These are phyloP conservation scores for Caenorhabditis wallacei DNA, from an alignment of 2,888 invertebrate genomes.

Conservation along the genomic window DNA sequence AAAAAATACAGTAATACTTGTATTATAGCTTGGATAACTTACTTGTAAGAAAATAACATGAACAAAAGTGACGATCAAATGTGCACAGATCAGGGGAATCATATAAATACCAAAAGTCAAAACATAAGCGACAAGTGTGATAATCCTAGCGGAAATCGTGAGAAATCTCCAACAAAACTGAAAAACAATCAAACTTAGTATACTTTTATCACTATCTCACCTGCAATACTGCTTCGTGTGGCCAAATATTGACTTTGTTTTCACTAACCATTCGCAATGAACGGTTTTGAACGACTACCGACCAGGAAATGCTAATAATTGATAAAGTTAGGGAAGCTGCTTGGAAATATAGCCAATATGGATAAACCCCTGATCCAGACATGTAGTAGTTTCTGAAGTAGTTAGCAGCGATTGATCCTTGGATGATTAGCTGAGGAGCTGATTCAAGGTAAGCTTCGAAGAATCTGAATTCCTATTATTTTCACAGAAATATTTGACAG, in stretches of 20 bases:
- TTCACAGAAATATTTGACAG: not conserved
- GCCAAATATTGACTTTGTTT: constrained; percentile 77
- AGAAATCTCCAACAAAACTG: constrained; percentile 77
- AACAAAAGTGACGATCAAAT: constrained; percentile 62
- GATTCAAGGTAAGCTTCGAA: constrained; percentile 78
- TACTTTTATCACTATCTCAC: constrained; percentile 47
- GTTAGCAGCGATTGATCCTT: constrained; percentile 69
- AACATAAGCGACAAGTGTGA: constrained; percentile 57
- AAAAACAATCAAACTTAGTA: constrained; percentile 31
- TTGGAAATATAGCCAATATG: constrained; percentile 70
- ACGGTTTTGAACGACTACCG: constrained; percentile 78
- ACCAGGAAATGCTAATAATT: constrained; percentile 74
- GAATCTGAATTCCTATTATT: constrained; percentile 32
- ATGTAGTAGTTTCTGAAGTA: constrained; percentile 48
- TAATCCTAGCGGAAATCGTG: constrained; percentile 72
- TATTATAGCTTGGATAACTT: too few species aligned
- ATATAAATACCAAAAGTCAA: constrained; percentile 51
- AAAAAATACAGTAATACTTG: constrained; percentile 23
- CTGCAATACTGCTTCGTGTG: constrained; percentile 74
- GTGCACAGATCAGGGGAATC: constrained; percentile 47
- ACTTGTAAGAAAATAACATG: constrained; percentile 71
- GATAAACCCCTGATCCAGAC: constrained; percentile 22
- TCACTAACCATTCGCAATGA: constrained; percentile 73
- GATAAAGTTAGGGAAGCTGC: constrained; percentile 70
- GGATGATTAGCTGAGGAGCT: constrained; percentile 77